Base-by-base conservation (phyloP, 2,888 invertebrate species). In the Choristoneura rosaceana region DNA sequence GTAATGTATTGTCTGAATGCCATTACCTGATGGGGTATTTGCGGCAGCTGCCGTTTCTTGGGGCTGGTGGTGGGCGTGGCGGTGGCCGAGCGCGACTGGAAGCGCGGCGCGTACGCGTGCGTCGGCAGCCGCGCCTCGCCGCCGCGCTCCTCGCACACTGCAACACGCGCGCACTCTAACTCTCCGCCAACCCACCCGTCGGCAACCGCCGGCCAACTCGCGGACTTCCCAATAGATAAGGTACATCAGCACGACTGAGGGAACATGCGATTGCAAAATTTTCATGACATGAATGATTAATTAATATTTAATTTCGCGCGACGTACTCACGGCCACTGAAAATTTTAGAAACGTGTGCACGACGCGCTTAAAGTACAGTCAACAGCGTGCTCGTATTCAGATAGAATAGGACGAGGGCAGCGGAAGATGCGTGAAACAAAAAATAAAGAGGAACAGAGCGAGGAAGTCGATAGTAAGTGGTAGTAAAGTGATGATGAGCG, bases 41-140 rank as follows among this genome's bases (percentile, higher is more conserved):
- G 98, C 79, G 99, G 99, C 85, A 99, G 96, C 94, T 99, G 99
- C 79, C 99, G 96, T 94, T 99, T 99, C 94, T 99, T 99, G 68
- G 99, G 98, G 79, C 98, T 98, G 75, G 98, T 98, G 74, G 98
- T 98, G 69, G 99, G 99, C 69, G 98, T 98, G 80, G 97, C 98
- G 73, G 98, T 98, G 76, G 98, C 98, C 70, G 98, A 98, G 64
- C 97, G 96, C 74, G 97, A 97, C 87, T 97, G 96, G 88, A 97
- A 97, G 79, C 97, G 95, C 76, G 96, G 95, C 80, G 95, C 95
- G 81, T 93, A 94, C 85, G 95, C 95, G 83, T 96, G 95, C 71
- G 94, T 94, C 70, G 95, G 95, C 82, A 95, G 82, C 73, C 94
- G 88, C 75, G 94, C 82, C 74, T 88, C 87, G 70, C 79, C 83